These are phyloP conservation scores for Fragum sueziense DNA, from an alignment of 2,888 invertebrate genomes.

Conservation along the genomic window DNA sequence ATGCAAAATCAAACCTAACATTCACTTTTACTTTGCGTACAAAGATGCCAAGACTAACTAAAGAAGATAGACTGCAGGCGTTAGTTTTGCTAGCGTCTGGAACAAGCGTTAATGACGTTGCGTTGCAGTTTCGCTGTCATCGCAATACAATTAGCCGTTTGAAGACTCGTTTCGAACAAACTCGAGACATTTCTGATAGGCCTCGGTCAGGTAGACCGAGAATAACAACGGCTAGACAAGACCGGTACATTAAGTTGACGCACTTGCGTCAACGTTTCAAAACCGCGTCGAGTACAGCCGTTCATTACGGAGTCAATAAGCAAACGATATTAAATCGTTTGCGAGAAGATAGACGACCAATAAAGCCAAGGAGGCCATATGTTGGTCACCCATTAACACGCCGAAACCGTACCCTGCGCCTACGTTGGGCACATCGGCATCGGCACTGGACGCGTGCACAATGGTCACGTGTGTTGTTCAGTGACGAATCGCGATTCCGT, in stretches of 20 bases:
- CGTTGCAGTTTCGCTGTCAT: slow-evolving; percentile 15
- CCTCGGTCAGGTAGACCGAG: not conserved
- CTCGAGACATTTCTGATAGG: not conserved
- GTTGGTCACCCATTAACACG: not conserved
- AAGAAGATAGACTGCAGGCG: slow-evolving; percentile 2
- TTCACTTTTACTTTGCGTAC: not conserved
- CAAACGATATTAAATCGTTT: not conserved
- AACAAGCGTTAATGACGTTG: slow-evolving; percentile 6
- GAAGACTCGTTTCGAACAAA: not conserved
- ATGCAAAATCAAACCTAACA: not conserved
- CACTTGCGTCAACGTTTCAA: too few species aligned
- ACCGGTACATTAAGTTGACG: too few species aligned
- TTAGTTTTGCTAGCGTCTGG: slow-evolving; percentile 13
- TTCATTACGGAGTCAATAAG: slow-evolving; percentile 8
- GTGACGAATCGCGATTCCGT: not conserved
- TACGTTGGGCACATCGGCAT: not conserved
- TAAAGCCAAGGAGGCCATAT: not conserved
- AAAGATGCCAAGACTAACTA: not conserved
- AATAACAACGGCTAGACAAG: too few species aligned
- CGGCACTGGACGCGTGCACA: not conserved
- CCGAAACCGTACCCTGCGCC: not conserved
- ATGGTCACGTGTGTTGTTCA: not conserved
- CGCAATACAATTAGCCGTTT: slow-evolving; percentile 11
- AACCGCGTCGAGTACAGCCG: slow-evolving; percentile 8
- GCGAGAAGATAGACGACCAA: not conserved